phyloP scores from a whole-genome alignment of 2,113 vertebrate genomes.

The Brachypteracias leptosomus region DNA sequence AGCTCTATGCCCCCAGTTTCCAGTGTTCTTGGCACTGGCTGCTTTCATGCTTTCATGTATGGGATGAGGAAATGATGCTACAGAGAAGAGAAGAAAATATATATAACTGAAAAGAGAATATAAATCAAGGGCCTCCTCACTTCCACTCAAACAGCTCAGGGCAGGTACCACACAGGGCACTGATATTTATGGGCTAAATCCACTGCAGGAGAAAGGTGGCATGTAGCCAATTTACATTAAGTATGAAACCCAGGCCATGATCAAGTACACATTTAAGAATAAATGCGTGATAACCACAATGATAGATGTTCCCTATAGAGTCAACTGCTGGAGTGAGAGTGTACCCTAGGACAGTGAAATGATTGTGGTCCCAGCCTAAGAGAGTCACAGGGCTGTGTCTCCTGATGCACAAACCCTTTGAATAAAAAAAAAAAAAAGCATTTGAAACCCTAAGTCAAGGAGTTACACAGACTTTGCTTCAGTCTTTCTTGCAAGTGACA shows the following conservation, averaged over 20 bases:
- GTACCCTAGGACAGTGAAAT: neutral
- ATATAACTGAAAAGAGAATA: neutral
- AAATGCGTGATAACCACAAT: neutral
- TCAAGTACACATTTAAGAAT: neutral
- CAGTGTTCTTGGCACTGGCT: neutral
- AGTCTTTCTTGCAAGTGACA: neutral
- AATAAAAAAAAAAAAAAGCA: neutral
- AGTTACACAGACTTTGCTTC: neutral
- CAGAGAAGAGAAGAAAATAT: neutral
- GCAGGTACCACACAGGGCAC: neutral
- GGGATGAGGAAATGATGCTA: neutral
- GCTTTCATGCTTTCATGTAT: neutral
- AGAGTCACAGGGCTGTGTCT: neutral
- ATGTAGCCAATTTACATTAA: neutral
- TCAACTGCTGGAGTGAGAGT: neutral
- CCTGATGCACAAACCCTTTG: accelerated
- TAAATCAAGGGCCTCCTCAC: neutral
- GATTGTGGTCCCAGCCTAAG: neutral
- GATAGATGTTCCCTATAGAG: neutral
- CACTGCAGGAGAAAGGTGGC: neutral
- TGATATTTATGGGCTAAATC: neutral
- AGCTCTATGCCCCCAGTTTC: neutral
- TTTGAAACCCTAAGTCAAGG: neutral
- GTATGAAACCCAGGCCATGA: neutral
- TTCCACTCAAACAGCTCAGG: neutral